Base-by-base conservation (phyloP, 2,888 invertebrate species). In the Eucriotettix oculatus region DNA sequence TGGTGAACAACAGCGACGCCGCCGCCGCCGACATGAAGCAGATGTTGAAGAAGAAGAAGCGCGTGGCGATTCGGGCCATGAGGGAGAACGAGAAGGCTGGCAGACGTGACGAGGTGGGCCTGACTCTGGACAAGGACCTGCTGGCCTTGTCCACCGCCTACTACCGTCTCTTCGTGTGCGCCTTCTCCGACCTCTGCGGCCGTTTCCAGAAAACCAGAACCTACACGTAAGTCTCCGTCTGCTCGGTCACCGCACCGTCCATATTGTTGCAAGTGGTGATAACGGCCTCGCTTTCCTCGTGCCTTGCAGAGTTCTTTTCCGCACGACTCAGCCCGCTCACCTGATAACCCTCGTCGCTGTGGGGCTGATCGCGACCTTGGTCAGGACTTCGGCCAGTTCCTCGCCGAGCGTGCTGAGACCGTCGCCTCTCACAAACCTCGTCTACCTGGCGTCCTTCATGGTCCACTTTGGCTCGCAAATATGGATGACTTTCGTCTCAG, bases 401-500 rank as follows among this genome's bases (percentile, higher is more conserved):
- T 57, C 66, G 65, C 40, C 42, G 10, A 17, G n/a, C 54, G 16
- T 10, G 1, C 42, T n/a, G 10, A 56, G 43, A 43, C 58, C 58
- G 1, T 62, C 70, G 11, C 65, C 70, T 7, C 68, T 74, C 57
- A 79, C 80, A 75, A 76, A 79, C 56, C 79, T 90, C 61, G 73
- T 87, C 40, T 91, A 92, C 72, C 76, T 93, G 43, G 81, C 81
- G 0, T 82, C 87, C 10, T 87, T 92, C 67, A 85, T 87, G 64
- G 82, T 84, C 60, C 90, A 92, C 72, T 84, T 90, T 66, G 93
- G 93, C 43, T 80, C 90, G 17, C 92, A 93, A 76, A 81, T 92
- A 65, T 93, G 93, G 93, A 93, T 93, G 89, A 91, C 92, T 12
- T 87, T 93, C 69, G 81, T 93, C 44, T 92, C 92, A 69, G 89